Conservation (phyloP, 2,113 vertebrate genomes). For the Protobothrops mucrosquamatus region DNA sequence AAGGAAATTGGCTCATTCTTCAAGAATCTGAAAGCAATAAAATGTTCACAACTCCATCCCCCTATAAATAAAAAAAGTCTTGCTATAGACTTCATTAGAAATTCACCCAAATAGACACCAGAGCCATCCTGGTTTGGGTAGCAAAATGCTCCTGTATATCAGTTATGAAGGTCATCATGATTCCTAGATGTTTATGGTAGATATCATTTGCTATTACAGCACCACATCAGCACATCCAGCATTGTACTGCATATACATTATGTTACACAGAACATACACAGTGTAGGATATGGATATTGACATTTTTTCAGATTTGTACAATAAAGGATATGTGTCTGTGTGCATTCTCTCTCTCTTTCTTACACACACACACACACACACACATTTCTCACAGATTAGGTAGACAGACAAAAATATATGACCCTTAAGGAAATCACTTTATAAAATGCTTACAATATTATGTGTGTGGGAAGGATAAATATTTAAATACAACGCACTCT, state of each 20-base stretch:
- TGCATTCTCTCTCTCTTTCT: neutral
- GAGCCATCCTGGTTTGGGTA: constrained; percentile 33
- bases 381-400: constrained; percentile 45
- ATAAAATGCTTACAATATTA: constrained; percentile 52
- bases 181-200: neutral
- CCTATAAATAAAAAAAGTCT: constrained; percentile 23
- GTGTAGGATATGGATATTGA: constrained; percentile 48
- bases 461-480: neutral
- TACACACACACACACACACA: neutral
- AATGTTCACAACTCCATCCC: constrained; percentile 26
- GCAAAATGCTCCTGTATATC: constrained; percentile 22
- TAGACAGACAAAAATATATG: constrained; percentile 52
- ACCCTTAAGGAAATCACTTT: constrained; percentile 59
- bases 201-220: constrained; percentile 15
- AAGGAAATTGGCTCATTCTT: constrained; percentile 14
- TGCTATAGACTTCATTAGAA: constrained; percentile 16
- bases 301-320: constrained; percentile 62
- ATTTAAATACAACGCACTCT: neutral
- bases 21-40: constrained; percentile 1
- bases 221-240: constrained; percentile 48
- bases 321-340: constrained; percentile 27
- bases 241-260: constrained; percentile 57
- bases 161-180: constrained; percentile 38
- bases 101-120: constrained; percentile 49
- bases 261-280: constrained; percentile 64